Evolutionary conservation across 2,888 invertebrate genomes (phyloP), one percentile per base, ranked within the genome.

Genomic region (Chymomyza amoena): DNA sequence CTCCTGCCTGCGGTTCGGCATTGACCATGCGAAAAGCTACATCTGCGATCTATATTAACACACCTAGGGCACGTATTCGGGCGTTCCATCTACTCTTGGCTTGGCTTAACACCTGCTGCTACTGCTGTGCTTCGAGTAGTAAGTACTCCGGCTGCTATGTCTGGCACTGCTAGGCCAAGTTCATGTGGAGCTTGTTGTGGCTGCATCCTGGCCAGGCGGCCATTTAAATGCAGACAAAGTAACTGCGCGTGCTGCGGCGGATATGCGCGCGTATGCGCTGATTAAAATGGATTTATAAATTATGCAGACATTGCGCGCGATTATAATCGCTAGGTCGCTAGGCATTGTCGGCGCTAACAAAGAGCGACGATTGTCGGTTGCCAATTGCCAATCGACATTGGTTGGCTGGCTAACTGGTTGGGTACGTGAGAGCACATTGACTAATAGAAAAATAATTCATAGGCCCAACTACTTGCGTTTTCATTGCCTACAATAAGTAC

Each of bases 141-240:
- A 72, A 45, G 10, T 45, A 72, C 88, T 85, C 86, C 82, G 82
- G 88, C 88, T 66, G 51, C n/a, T 64, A 18, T 20, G 32, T 51
- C 45, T 52, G 45, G 18, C 36, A 68, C 70, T 79, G 88, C 79
- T 80, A 77, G 80, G 81, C 75, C 81, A 81, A 77, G 85, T 87
- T 87, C 88, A 83, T 62, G 67, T 15, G 50, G 32, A 28, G 45
- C 59, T 20, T 54, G 54, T 16, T 45, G 39, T 45, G 39, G 39
- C 39, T 45, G 15, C 54, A 54, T 69, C 72, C 70, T 71, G 64
- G 80, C 77, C 70, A 13, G 51, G 56, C 59, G 68, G 56, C 76
- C 88, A 87, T 88, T 90, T 86, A 90, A 88, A 90, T 89, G 89
- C 89, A 89, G 90, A 89, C 89, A 89, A 86, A 88, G 88, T 89